phyloP scores from a whole-genome alignment of 2,888 invertebrate species.

The Smittia aterrima region DNA sequence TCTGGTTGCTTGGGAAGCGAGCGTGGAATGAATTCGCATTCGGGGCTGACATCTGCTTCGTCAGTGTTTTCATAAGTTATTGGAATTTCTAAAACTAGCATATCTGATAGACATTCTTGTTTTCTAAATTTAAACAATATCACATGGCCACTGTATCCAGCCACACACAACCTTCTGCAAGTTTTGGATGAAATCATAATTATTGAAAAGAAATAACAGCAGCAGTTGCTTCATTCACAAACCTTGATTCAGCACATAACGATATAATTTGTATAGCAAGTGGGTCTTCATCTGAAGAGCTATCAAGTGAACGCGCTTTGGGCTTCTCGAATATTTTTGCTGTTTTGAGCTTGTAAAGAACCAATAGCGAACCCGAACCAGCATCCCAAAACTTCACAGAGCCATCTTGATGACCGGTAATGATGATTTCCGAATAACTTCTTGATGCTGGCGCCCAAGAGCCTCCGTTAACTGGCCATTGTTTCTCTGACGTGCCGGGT shows the following conservation, averaged over 20 bases:
- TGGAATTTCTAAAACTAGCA: slow-evolving; percentile 83
- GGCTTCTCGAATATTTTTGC: slow-evolving; percentile 69
- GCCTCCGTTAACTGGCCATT: slow-evolving; percentile 97
- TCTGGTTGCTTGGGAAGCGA: slow-evolving; percentile 54
- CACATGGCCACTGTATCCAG: slow-evolving; percentile 90
- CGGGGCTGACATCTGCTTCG: slow-evolving; percentile 76
- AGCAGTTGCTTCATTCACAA: slow-evolving; percentile 46
- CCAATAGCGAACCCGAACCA: slow-evolving; percentile 91
- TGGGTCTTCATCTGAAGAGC: slow-evolving; percentile 73
- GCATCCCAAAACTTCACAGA: slow-evolving; percentile 99
- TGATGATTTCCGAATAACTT: slow-evolving; percentile 96
- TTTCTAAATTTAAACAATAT: slow-evolving; percentile 95
- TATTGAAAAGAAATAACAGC: neutral
- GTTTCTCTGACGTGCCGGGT: slow-evolving; percentile 82
- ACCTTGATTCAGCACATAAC: slow-evolving; percentile 89
- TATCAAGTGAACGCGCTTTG: slow-evolving; percentile 62
- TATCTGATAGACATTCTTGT: slow-evolving; percentile 79
- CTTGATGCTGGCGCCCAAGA: slow-evolving; percentile 94
- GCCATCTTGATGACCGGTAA: slow-evolving; percentile 99
- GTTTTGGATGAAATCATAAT: neutral
- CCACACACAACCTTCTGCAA: slow-evolving; percentile 69
- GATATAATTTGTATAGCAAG: slow-evolving; percentile 86
- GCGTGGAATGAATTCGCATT: slow-evolving; percentile 70
- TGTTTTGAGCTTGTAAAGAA: slow-evolving; percentile 96
- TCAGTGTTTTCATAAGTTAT: slow-evolving; percentile 80